Evolutionary conservation across 2,888 invertebrate species (phyloP).

Genomic region (Luperina testacea): DNA sequence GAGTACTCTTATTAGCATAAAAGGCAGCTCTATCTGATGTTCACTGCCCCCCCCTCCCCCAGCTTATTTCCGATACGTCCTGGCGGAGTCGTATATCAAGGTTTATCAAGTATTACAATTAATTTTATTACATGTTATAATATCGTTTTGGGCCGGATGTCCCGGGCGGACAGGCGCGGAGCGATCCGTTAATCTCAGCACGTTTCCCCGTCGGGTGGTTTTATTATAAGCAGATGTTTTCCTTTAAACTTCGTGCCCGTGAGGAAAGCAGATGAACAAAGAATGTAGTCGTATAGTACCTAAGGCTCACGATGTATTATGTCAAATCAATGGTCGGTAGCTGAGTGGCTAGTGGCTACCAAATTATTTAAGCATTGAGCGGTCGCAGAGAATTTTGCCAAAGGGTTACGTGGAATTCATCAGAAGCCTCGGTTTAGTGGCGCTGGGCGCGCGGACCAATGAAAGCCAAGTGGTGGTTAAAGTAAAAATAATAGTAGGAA

Average conservation of each 20-base stretch:
- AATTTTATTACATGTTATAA: conserved; percentile 57
- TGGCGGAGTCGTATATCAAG: conserved; percentile 58
- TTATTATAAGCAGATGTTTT: conserved; percentile 2
- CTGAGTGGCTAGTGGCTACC: too few species aligned
- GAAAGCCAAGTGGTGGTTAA: neutral
- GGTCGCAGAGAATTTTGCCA: neutral
- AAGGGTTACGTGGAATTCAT: neutral
- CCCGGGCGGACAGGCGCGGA: conserved; percentile 7
- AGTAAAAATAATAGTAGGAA: neutral
- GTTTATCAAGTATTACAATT: conserved; percentile 61
- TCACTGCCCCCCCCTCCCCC: neutral
- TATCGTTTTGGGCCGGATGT: conserved; percentile 1
- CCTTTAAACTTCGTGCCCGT: neutral
- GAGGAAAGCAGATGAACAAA: neutral
- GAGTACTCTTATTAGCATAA: conserved; percentile 43
- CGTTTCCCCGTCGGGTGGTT: conserved; percentile 1
- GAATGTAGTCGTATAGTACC: neutral
- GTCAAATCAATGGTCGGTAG: neutral
- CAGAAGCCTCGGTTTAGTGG: neutral
- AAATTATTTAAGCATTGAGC: neutral
- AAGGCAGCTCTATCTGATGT: conserved; percentile 35
- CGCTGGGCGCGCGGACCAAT: neutral
- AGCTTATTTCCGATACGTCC: conserved; percentile 66
- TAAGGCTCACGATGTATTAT: neutral
- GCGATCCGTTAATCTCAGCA: conserved; percentile 33